Conservation (phyloP, 92 coral and sea anemone genomes). For the Umimayanthus kanabou region DNA sequence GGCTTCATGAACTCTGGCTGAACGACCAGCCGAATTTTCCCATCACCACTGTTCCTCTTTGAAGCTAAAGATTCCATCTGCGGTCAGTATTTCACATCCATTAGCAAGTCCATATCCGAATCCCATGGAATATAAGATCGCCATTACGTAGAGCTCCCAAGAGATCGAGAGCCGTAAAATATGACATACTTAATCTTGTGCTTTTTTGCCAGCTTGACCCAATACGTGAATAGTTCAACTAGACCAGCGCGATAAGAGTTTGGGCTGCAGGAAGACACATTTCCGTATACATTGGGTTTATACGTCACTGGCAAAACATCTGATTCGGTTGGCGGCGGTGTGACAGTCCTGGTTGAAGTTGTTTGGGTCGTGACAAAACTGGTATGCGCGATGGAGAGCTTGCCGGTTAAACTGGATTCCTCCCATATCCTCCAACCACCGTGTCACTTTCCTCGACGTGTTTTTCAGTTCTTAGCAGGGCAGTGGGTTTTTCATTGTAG, state of each 20-base stretch:
- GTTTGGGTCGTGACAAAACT: not conserved
- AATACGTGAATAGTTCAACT: constrained; percentile 57
- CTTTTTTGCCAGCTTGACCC: constrained; percentile 66
- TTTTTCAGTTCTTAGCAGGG: not conserved
- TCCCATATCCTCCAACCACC: not conserved
- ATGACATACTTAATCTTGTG: constrained; percentile 73
- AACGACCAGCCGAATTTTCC: constrained; percentile 70
- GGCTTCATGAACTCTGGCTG: constrained; percentile 72
- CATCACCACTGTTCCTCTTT: constrained; percentile 55
- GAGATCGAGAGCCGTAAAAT: constrained; percentile 69
- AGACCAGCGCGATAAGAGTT: constrained; percentile 28
- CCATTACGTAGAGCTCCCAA: constrained; percentile 77
- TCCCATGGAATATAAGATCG: constrained; percentile 89
- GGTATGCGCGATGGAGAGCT: not conserved
- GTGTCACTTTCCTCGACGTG: not conserved
- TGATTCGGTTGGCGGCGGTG: not conserved
- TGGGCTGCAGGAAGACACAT: constrained; percentile 19
- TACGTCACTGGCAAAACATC: not conserved
- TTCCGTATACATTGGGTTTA: constrained; percentile 14
- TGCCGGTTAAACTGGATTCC: not conserved
- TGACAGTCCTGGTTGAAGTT: not conserved
- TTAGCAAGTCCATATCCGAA: constrained; percentile 74
- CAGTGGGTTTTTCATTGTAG: not conserved
- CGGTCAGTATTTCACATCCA: constrained; percentile 61
- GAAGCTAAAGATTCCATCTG: constrained; percentile 53